phyloP scores from a whole-genome alignment of 1,140 invertebrate genomes.

The Grapholita molesta region DNA sequence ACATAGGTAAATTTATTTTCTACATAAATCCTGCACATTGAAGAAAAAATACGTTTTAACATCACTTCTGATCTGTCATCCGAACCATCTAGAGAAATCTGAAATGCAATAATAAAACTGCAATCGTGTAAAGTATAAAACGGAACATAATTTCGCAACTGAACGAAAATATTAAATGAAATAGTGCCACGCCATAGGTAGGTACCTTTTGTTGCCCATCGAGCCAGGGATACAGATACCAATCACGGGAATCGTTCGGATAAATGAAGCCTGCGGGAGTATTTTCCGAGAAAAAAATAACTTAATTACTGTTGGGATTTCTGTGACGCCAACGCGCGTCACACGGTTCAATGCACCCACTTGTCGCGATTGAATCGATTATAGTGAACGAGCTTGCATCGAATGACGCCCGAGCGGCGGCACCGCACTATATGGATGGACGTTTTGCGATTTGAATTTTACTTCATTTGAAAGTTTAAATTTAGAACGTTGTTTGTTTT shows the following conservation, averaged over 20 bases:
- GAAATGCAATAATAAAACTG: too few species aligned
- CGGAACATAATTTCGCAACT: too few species aligned
- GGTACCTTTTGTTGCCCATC: background rate
- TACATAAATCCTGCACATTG: too few species aligned
- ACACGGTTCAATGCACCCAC: constrained; percentile 10
- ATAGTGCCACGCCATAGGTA: too few species aligned
- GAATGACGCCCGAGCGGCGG: background rate
- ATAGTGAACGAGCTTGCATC: constrained; percentile 12
- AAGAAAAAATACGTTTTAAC: too few species aligned
- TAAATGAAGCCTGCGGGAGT: background rate
- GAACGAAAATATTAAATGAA: too few species aligned
- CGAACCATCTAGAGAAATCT: too few species aligned
- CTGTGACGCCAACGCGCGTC: constrained; percentile 12
- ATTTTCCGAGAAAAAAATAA: constrained; percentile 7
- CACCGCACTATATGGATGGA: background rate
- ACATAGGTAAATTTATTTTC: too few species aligned
- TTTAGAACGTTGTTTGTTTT: background rate
- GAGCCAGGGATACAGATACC: background rate
- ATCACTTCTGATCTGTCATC: too few species aligned
- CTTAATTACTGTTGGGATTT: constrained; percentile 13
- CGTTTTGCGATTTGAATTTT: background rate
- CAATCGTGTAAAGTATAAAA: too few species aligned
- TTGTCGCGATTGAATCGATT: constrained; percentile 15
- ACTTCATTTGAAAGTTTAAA: background rate
- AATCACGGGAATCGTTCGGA: constrained; percentile 12